These are phyloP conservation scores for Halesus radiatus DNA, from an alignment of 1,140 invertebrate genomes.

Conservation along the genomic window DNA sequence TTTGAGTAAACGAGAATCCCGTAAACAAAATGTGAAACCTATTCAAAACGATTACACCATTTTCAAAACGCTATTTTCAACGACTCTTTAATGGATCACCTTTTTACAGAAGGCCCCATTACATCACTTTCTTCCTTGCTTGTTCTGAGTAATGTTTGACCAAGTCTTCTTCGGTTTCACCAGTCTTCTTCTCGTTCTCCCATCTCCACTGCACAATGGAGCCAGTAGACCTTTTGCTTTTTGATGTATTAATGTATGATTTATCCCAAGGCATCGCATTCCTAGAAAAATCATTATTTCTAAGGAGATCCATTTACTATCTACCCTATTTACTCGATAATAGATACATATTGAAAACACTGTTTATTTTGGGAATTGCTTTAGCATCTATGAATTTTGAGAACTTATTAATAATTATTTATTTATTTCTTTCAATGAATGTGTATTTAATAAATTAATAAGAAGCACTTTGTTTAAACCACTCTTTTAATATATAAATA, in stretches of 20 bases:
- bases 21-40: background rate
- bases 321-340: too few species aligned
- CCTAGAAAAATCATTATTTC: background rate
- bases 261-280: background rate
- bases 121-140: background rate
- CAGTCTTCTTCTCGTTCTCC: constrained; percentile 18
- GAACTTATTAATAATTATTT: too few species aligned
- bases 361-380: too few species aligned
- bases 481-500: too few species aligned
- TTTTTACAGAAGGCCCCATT: background rate
- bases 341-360: too few species aligned
- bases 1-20: background rate
- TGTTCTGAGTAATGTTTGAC: background rate
- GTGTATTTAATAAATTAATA: too few species aligned
- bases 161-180: constrained; percentile 53
- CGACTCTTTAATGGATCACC: background rate
- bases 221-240: constrained; percentile 45
- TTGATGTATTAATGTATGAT: constrained; percentile 37
- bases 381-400: too few species aligned
- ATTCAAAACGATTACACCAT: background rate
- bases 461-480: too few species aligned
- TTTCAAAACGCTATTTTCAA: background rate
- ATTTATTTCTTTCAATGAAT: too few species aligned
- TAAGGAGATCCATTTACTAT: background rate
- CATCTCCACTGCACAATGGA: constrained; percentile 28